Conservation (phyloP, 2,888 invertebrate species). For the Drosophila ezoana region DNA sequence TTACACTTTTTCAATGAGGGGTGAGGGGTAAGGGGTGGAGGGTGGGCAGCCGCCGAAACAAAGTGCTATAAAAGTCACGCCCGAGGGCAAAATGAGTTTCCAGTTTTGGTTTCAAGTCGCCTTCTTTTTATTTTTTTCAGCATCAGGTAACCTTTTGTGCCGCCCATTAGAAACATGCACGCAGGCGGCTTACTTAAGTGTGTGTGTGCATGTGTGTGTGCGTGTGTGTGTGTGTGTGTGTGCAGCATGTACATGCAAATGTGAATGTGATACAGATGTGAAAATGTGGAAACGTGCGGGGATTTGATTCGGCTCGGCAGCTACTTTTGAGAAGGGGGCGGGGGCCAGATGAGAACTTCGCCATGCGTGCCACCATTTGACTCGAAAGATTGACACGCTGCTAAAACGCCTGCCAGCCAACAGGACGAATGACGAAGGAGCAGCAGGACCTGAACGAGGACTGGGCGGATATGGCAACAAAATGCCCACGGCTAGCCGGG, state of each 20-base stretch:
- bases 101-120: conserved; percentile 57
- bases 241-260: conserved; percentile 56
- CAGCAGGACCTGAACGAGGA: conserved; percentile 21
- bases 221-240: conserved; percentile 9
- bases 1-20: conserved; percentile 8
- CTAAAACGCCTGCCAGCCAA: conserved; percentile 60
- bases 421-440: conserved; percentile 1
- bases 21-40: background rate
- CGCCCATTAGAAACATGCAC: conserved; percentile 79
- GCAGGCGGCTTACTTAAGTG: conserved; percentile 76
- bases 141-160: conserved; percentile 78
- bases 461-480: conserved; percentile 34
- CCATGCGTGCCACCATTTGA: conserved; percentile 78
- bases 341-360: conserved; percentile 57
- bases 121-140: conserved; percentile 58
- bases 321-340: background rate
- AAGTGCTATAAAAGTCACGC: conserved; percentile 79
- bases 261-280: conserved; percentile 66
- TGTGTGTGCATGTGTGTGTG: conserved; percentile 19
- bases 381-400: conserved; percentile 77
- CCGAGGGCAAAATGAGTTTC: conserved; percentile 76
- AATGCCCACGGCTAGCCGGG: conserved; percentile 22
- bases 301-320: conserved; percentile 59
- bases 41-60: conserved; percentile 40
- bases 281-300: conserved; percentile 75